These are phyloP conservation scores for Cercopithecus diana DNA, from an alignment of 2,797 vertebrate species.

Conservation along the genomic window DNA sequence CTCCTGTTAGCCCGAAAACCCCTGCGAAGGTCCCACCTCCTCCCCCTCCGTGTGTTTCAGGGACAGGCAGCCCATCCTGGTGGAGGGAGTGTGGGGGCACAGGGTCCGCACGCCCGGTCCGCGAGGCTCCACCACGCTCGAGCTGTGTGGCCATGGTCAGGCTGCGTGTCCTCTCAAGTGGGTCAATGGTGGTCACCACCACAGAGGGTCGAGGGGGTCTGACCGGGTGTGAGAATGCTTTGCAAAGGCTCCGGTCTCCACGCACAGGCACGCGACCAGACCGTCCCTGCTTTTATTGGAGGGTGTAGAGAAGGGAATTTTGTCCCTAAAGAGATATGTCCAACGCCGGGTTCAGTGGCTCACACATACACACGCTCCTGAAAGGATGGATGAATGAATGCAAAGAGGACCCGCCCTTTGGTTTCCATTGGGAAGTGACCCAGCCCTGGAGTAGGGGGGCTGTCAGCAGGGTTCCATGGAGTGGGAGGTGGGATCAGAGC, in stretches of 20 bases:
- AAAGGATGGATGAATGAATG: background rate
- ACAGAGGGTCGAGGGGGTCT: background rate
- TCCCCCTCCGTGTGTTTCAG: fast-evolving
- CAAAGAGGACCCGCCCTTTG: fast-evolving
- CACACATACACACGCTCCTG: background rate
- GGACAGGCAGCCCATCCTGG: background rate
- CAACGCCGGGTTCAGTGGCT: background rate
- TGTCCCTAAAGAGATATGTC: background rate
- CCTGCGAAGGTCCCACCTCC: too few species aligned
- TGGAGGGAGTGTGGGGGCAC: fast-evolving
- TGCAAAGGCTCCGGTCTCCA: background rate
- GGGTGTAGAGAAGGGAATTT: background rate
- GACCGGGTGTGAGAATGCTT: fast-evolving
- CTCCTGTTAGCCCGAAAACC: background rate
- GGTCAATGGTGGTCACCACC: background rate
- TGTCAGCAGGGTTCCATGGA: background rate
- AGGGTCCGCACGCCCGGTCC: fast-evolving
- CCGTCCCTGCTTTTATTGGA: background rate
- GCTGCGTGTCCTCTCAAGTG: background rate
- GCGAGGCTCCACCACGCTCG: fast-evolving
- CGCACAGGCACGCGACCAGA: background rate
- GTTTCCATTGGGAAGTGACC: background rate
- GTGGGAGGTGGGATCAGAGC: background rate
- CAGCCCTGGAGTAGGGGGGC: background rate
- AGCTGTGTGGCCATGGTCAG: background rate